Base-by-base conservation (phyloP, 2,888 invertebrate species). In the Tenodera sinensis region DNA sequence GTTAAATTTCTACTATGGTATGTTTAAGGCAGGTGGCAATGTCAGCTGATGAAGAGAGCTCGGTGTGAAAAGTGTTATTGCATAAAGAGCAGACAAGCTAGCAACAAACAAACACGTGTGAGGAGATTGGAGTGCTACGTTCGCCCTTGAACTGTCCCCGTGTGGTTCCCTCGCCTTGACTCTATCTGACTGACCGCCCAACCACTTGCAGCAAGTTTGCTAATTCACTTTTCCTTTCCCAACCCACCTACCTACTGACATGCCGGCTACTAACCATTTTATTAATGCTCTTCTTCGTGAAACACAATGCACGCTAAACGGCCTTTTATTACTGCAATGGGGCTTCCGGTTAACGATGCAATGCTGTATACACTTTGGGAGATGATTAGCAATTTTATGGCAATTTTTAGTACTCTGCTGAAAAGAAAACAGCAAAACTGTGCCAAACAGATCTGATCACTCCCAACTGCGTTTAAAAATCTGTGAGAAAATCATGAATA, bases 61-160 rank as follows among this genome's bases (percentile, higher is more conserved):
- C 54, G 54, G 54, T 71, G 54, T 71, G 54, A 71, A 71, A 71
- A 71, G 54, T 71, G 54, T 71, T 71, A 71, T 71, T 71, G 54
- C 54, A 71, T 71, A 71, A 71, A 71, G 54, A 71, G 54, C 54
- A 71, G 54, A 71, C 54, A 71, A 71, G 54, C 54, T 71, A 71
- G 54, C 54, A 71, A 71, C 54, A 71, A 71, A 71, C 54, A 71
- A 87, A 87, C 87, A 87, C 87, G 87, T 83, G 87, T 83, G 87
- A 87, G 87, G 87, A 82, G 82, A 27, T 82, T 30, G 47, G 83
- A 88, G 89, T 84, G 89, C 89, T 89, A 83, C 85, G 89, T 34
- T 89, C 89, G 89, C 89, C 89, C 89, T 89, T 89, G 89, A 89
- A 89, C 89, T 89, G 89, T 88, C 89, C 89, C 88, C 88, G 85